Evolutionary conservation across 2,888 invertebrate species (phyloP).

Genomic region (Conops quadrifasciatus): DNA sequence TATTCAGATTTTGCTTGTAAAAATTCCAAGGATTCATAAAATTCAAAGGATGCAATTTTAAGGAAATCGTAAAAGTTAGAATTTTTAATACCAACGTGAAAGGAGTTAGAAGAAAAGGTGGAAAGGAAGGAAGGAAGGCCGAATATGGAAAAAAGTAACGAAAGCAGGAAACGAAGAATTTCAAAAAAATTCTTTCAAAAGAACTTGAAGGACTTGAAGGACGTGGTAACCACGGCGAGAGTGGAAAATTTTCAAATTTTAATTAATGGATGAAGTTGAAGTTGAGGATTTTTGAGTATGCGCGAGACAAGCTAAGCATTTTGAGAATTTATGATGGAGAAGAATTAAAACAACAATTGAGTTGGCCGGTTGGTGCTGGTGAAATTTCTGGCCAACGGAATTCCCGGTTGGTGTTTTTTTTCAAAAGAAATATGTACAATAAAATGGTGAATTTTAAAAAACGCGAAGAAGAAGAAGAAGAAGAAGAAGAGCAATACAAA

Average conservation of each 20-base stretch:
- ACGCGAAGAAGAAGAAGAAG: not conserved
- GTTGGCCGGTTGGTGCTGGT: not conserved
- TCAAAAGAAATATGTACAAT: not conserved
- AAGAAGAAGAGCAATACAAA: not conserved
- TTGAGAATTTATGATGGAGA: constrained; percentile 30
- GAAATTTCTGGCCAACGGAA: not conserved
- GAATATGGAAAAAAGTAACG: too few relatives aligned
- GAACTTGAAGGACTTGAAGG: too few relatives aligned
- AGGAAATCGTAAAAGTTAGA: constrained; percentile 24
- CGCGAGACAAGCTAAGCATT: constrained; percentile 29
- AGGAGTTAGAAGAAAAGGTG: too few relatives aligned
- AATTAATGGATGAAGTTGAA: constrained; percentile 65
- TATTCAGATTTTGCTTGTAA: too few relatives aligned
- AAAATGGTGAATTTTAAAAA: not conserved
- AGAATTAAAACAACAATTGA: constrained; percentile 18
- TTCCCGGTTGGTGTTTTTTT: not conserved
- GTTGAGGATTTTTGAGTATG: constrained; percentile 46
- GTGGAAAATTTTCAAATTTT: constrained; percentile 56
- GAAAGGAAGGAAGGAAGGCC: too few relatives aligned
- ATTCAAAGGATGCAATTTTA: constrained; percentile 13
- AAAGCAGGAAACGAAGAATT: too few relatives aligned
- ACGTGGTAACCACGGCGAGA: constrained; percentile 3
- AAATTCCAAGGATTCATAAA: not conserved
- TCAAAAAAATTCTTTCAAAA: too few relatives aligned
- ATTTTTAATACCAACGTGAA: constrained; percentile 28